Percentiles rank a stretch among this genome's conserved stretches.
phyloP scores from a whole-genome alignment of 2,113 vertebrate species.

The Telmatochromis brichardi region DNA sequence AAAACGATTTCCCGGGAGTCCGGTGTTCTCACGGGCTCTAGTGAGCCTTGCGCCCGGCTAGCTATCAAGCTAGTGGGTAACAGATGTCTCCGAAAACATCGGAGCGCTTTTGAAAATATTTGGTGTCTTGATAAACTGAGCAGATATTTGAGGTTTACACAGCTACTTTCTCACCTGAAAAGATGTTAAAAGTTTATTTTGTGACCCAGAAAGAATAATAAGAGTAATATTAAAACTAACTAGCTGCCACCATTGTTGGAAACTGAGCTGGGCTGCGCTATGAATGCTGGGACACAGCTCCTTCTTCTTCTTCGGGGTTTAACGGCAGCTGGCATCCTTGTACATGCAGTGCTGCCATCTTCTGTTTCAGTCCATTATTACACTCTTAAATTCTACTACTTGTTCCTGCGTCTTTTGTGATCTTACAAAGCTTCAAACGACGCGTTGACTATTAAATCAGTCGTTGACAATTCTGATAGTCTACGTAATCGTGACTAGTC shows the following conservation, averaged over 20 bases:
- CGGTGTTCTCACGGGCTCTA: too few relatives aligned
- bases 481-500: background rate
- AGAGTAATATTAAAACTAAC: background rate
- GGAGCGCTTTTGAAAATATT: accelerated
- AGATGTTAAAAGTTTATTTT: background rate
- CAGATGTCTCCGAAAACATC: accelerated
- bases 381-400: background rate
- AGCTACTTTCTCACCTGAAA: accelerated
- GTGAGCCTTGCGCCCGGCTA: accelerated
- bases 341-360: background rate
- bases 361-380: background rate
- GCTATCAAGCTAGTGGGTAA: accelerated
- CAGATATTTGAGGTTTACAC: background rate
- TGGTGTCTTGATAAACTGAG: background rate
- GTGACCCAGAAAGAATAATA: background rate
- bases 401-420: background rate
- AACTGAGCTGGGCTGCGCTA: background rate
- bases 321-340: background rate
- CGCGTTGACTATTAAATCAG: accelerated
- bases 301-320: background rate
- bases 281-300: accelerated
- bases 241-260: accelerated
- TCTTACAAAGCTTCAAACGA: background rate
- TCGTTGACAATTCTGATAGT: background rate
- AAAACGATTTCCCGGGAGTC: too few relatives aligned